Evolutionary conservation across 2,888 invertebrate species (phyloP).

Genomic region (Tridacna crocea): DNA sequence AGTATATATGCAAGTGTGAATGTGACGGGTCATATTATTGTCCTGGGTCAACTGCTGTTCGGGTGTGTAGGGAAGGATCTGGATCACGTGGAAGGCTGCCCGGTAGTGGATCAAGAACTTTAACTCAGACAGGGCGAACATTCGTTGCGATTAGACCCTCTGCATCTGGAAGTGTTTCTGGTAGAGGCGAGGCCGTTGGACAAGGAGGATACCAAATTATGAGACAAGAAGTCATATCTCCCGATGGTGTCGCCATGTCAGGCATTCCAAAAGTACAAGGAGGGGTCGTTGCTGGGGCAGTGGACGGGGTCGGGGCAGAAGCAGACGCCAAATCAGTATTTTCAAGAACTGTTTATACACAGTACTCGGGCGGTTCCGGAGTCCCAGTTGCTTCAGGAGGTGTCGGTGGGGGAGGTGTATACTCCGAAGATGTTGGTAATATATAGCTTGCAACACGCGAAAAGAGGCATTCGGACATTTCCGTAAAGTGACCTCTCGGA

Average conservation of each 20-base stretch:
- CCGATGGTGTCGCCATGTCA: constrained; percentile 6
- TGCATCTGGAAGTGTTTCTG: constrained; percentile 23
- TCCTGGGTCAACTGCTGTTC: constrained; percentile 56
- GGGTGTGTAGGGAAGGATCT: constrained; percentile 48
- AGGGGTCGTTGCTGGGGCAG: not conserved
- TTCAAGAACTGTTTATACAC: constrained; percentile 6
- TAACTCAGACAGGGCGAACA: constrained; percentile 38
- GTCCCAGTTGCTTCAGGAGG: not conserved
- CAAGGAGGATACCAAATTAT: not conserved
- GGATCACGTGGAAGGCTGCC: constrained; percentile 33
- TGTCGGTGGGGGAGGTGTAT: not conserved
- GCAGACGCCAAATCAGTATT: not conserved
- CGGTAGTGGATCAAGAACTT: constrained; percentile 37
- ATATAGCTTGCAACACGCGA: too few species aligned
- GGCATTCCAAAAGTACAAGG: not conserved
- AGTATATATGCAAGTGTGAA: constrained; percentile 68
- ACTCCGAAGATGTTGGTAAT: constrained; percentile 4
- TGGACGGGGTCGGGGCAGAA: too few species aligned
- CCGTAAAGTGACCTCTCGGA: too few species aligned
- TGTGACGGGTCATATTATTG: constrained; percentile 77
- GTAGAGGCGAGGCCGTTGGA: not conserved
- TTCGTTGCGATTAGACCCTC: constrained; percentile 41
- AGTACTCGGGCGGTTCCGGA: not conserved
- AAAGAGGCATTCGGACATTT: too few species aligned
- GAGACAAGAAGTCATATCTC: not conserved